phyloP scores from a whole-genome alignment of 2,797 vertebrate genomes.

The Antrozous pallidus region DNA sequence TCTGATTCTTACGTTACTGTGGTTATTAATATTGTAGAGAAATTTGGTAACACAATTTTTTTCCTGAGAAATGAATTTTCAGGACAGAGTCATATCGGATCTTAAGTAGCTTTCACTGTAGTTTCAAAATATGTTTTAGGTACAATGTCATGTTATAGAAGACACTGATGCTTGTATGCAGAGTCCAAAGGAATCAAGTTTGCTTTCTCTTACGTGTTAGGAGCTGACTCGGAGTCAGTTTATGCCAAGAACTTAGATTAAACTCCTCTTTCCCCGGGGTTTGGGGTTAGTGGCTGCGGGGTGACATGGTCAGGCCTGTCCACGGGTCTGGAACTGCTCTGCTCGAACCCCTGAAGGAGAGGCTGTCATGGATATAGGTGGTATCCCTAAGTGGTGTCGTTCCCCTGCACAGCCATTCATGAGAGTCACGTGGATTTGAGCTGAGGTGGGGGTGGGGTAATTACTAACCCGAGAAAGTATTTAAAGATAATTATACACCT shows the following conservation, averaged over 20 bases:
- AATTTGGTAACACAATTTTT: background rate
- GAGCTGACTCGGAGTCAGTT: background rate
- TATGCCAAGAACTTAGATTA: background rate
- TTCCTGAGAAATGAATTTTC: background rate
- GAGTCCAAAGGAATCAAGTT: background rate
- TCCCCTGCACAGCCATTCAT: conserved; percentile 60
- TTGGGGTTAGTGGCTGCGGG: background rate
- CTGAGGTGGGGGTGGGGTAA: conserved; percentile 77
- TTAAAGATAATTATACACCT: conserved; percentile 87
- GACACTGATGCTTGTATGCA: background rate
- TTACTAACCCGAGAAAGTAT: conserved; percentile 86
- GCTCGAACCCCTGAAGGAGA: background rate
- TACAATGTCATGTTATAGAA: background rate
- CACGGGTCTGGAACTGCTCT: background rate
- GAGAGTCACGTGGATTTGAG: conserved; percentile 75
- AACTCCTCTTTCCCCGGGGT: background rate
- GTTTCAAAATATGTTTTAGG: conserved; percentile 12
- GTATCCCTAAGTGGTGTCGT: background rate
- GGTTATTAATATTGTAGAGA: background rate
- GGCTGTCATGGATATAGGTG: conserved; percentile 33
- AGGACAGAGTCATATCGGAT: background rate
- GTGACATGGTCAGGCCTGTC: background rate
- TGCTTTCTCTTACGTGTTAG: background rate
- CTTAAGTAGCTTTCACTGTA: conserved; percentile 3
- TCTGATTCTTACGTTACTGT: background rate